Percentiles rank a stretch among this genome's conserved stretches.
Conservation (phyloP, 2,113 vertebrate genomes). For the Aptenodytes patagonicus region DNA sequence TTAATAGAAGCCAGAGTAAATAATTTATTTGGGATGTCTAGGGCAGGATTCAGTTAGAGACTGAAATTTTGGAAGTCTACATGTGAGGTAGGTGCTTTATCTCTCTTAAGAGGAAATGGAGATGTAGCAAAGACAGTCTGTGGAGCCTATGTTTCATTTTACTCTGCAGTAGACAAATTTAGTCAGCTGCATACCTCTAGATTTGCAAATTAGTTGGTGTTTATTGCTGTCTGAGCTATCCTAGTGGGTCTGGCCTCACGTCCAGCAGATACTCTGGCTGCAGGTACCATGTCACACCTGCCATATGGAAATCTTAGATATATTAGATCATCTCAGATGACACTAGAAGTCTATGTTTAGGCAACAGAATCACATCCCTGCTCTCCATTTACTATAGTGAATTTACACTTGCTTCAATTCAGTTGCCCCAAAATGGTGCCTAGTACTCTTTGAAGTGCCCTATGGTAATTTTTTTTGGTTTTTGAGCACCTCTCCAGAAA, state of each 20-base stretch:
- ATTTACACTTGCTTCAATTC: not conserved
- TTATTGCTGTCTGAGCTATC: not conserved
- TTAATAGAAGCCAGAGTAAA: conserved; percentile 30
- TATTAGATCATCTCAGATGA: not conserved
- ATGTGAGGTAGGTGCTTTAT: not conserved
- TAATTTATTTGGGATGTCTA: conserved; percentile 53
- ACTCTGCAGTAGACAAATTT: not conserved
- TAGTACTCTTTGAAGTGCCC: not conserved
- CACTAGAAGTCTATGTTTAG: not conserved
- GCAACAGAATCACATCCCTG: not conserved
- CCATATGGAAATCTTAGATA: not conserved
- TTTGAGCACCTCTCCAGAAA: not conserved
- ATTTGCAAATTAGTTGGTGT: not conserved
- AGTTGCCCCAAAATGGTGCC: not conserved
- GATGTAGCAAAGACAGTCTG: not conserved
- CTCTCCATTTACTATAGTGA: not conserved
- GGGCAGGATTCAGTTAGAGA: not conserved
- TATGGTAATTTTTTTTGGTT: not conserved
- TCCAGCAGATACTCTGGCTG: not conserved
- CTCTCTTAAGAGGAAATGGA: not conserved
- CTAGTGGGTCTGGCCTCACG: not conserved
- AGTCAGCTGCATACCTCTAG: not conserved
- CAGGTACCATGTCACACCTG: not conserved
- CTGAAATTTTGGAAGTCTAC: conserved; percentile 15
- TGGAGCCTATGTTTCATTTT: not conserved